A percentile compares a stretch with the other conserved stretches of the same genome.
These are phyloP conservation scores for Porphyrio hochstetteri DNA, from an alignment of 2,113 vertebrate species.

Conservation along the genomic window DNA sequence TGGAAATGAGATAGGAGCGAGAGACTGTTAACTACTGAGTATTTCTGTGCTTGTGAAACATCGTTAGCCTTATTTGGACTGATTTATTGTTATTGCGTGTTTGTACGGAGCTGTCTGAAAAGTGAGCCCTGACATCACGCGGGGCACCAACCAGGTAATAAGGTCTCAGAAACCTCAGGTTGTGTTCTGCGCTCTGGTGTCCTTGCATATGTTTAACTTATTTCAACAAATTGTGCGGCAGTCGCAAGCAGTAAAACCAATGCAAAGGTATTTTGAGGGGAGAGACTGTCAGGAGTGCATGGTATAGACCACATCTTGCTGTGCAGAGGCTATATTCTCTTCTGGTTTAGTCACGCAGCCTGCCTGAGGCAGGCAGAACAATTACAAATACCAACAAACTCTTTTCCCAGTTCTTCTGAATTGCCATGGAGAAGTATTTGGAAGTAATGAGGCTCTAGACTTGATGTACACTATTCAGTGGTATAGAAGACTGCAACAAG, in stretches of 20 bases:
- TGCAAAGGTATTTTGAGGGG: neutral
- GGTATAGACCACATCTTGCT: neutral
- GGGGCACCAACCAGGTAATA: neutral
- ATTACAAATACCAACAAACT: neutral
- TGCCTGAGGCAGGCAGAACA: neutral
- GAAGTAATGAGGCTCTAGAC: neutral
- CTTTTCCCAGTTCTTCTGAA: neutral
- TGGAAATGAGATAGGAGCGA: neutral
- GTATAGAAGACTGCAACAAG: neutral
- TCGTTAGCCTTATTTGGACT: neutral
- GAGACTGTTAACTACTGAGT: neutral
- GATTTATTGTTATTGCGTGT: neutral
- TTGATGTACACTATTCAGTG: neutral
- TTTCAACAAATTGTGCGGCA: neutral
- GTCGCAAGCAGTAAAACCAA: neutral
- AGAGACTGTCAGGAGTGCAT: neutral
- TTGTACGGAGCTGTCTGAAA: neutral
- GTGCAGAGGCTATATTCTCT: neutral
- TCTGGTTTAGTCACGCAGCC: neutral
- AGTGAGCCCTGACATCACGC: neutral
- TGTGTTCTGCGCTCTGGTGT: neutral
- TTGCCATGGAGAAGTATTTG: neutral
- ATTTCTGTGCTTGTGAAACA: neutral
- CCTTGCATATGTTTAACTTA: neutral
- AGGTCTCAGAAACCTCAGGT: neutral